phyloP scores from a whole-genome alignment of 2,888 invertebrate genomes.

The Lepidocyrtoides sp. region DNA sequence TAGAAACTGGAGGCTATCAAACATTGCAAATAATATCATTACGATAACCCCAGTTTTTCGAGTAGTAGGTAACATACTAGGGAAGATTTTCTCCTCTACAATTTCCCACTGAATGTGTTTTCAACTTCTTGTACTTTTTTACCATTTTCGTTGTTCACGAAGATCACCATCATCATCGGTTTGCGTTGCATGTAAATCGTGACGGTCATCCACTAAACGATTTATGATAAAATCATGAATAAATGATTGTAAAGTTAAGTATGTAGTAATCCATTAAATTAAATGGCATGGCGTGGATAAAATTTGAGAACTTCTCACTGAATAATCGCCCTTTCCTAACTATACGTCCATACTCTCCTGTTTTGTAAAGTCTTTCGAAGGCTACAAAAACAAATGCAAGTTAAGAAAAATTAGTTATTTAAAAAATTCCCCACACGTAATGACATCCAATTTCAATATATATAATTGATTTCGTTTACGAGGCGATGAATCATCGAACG shows the following conservation, averaged over 20 bases:
- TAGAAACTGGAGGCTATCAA: no score
- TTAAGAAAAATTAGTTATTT: no score
- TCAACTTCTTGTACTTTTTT: background rate
- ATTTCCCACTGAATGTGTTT: background rate
- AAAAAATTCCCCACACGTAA: no score
- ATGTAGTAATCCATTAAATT: no score
- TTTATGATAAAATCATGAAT: background rate
- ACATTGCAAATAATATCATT: no score
- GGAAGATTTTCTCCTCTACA: slow-evolving; percentile 20
- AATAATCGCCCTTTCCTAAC: slow-evolving; percentile 68
- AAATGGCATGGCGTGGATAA: background rate
- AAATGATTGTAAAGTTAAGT: no score
- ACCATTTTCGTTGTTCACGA: background rate
- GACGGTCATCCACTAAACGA: slow-evolving; percentile 65
- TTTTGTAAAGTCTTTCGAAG: slow-evolving; percentile 72
- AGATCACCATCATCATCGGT: background rate
- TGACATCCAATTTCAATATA: no score
- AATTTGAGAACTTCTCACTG: slow-evolving; percentile 39
- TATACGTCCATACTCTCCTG: slow-evolving; percentile 81
- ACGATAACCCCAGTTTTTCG: no score
- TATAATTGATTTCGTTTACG: background rate
- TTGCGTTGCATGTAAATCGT: slow-evolving; percentile 33
- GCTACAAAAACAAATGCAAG: slow-evolving; percentile 52
- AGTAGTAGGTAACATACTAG: no score
- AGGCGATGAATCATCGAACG: background rate